These are phyloP conservation scores for Microtus ochrogaster DNA, from an alignment of 2,113 vertebrate species.

Conservation along the genomic window DNA sequence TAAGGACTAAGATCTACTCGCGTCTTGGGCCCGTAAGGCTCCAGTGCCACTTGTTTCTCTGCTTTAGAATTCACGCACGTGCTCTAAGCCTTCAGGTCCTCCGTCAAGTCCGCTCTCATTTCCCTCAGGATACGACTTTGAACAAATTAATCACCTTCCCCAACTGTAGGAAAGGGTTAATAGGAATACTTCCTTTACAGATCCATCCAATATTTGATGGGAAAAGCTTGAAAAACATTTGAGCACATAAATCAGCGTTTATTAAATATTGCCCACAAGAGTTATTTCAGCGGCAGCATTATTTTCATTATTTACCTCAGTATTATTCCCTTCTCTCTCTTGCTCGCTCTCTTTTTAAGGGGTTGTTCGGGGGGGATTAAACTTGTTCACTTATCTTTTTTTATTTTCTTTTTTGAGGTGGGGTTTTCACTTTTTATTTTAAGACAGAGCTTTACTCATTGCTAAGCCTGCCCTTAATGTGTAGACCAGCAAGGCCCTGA, in stretches of 20 bases:
- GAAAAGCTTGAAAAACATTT: neutral
- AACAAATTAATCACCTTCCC: neutral
- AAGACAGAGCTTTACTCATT: neutral
- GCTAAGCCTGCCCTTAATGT: neutral
- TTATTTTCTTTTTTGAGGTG: neutral
- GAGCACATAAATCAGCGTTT: neutral
- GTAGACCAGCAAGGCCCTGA: neutral
- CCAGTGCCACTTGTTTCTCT: too few species aligned
- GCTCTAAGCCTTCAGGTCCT: neutral
- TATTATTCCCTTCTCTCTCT: neutral
- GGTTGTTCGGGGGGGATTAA: neutral
- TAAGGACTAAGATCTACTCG: rapidly evolving
- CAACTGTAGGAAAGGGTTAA: neutral
- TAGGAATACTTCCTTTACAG: neutral
- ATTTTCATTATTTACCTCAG: neutral
- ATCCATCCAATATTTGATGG: neutral
- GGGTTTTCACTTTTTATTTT: neutral
- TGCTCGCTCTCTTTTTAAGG: neutral
- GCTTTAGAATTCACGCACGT: neutral
- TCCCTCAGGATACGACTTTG: neutral
- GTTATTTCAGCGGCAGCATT: neutral
- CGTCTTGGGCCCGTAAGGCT: too few species aligned
- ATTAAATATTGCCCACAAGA: neutral
- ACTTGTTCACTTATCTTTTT: neutral
- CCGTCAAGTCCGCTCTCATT: neutral